These are phyloP conservation scores for Coregonus sp. DNA, from an alignment of 2,797 vertebrate genomes.

Conservation along the genomic window DNA sequence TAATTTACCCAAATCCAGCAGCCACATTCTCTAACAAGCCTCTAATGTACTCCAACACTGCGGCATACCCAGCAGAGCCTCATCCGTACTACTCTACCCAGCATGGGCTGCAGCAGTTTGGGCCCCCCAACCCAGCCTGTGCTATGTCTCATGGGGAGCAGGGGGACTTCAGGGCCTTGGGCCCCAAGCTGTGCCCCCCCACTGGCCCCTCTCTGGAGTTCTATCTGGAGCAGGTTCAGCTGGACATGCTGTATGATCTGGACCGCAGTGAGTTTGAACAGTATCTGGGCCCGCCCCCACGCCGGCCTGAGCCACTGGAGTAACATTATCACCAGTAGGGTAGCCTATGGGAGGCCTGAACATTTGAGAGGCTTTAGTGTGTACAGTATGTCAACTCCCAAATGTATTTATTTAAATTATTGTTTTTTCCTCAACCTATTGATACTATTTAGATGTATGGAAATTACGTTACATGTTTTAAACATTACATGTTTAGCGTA, in stretches of 20 bases:
- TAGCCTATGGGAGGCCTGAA: slow-evolving; percentile 47
- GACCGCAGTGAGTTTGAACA: slow-evolving; percentile 95
- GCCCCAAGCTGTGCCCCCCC: slow-evolving; percentile 62
- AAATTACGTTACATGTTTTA: slow-evolving; percentile 5
- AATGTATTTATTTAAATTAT: slow-evolving; percentile 38
- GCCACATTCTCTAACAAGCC: slow-evolving; percentile 37
- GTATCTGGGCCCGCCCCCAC: slow-evolving; percentile 81
- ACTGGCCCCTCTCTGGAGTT: slow-evolving; percentile 72
- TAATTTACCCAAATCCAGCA: slow-evolving; percentile 17
- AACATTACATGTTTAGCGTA: not conserved
- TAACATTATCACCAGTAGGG: slow-evolving; percentile 47
- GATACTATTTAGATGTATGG: not conserved
- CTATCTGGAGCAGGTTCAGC: slow-evolving; percentile 75
- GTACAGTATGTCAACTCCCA: not conserved
- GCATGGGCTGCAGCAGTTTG: slow-evolving; percentile 61
- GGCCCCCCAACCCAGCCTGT: slow-evolving; percentile 62
- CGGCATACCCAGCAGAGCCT: slow-evolving; percentile 66
- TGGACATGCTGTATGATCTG: slow-evolving; percentile 88
- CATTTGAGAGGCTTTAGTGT: not conserved
- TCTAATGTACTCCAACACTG: slow-evolving; percentile 53
- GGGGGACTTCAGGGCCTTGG: slow-evolving; percentile 52
- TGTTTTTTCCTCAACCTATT: not conserved
- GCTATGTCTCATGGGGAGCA: slow-evolving; percentile 56
- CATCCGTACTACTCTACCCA: slow-evolving; percentile 73
- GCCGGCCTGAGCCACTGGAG: slow-evolving; percentile 67